Evolutionary conservation across 2,888 invertebrate species (phyloP).

Genomic region (Drosophila birchii): DNA sequence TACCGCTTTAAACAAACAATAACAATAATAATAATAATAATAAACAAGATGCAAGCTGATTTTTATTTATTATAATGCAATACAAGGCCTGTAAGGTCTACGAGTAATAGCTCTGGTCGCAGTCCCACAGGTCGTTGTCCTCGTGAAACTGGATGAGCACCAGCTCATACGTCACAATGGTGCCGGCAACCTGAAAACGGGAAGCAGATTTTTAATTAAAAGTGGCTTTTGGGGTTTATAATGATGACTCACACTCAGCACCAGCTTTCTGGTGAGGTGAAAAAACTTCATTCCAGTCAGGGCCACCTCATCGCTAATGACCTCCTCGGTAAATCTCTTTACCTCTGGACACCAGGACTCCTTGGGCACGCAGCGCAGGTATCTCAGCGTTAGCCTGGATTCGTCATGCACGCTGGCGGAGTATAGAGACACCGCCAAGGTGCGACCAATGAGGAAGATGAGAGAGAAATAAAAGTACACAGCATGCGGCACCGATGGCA

Average conservation of each 20-base stretch:
- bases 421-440: constrained; percentile 86
- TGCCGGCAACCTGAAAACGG: constrained; percentile 86
- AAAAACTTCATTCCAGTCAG: constrained; percentile 84
- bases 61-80: constrained; percentile 48
- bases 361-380: constrained; percentile 85
- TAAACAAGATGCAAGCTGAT: constrained; percentile 61
- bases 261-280: constrained; percentile 82
- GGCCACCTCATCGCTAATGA: constrained; percentile 82
- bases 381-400: constrained; percentile 84
- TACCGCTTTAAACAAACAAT: constrained; percentile 63
- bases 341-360: constrained; percentile 85
- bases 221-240: no score
- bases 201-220: not conserved
- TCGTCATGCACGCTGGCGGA: constrained; percentile 87
- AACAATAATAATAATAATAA: constrained; percentile 68
- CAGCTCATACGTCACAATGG: constrained; percentile 87
- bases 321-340: constrained; percentile 83
- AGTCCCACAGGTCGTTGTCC: constrained; percentile 76
- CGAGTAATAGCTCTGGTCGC: constrained; percentile 64
- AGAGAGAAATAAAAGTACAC: constrained; percentile 87
- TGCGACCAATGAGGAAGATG: constrained; percentile 86
- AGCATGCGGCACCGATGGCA: constrained; percentile 83
- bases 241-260: constrained; percentile 74
- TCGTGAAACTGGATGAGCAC: constrained; percentile 87
- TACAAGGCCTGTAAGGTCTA: constrained; percentile 16